Percentiles rank a stretch among this genome's conserved stretches.
These are phyloP conservation scores for Nothobranchius furzeri DNA, from an alignment of 2,113 vertebrate species.

Conservation along the genomic window DNA sequence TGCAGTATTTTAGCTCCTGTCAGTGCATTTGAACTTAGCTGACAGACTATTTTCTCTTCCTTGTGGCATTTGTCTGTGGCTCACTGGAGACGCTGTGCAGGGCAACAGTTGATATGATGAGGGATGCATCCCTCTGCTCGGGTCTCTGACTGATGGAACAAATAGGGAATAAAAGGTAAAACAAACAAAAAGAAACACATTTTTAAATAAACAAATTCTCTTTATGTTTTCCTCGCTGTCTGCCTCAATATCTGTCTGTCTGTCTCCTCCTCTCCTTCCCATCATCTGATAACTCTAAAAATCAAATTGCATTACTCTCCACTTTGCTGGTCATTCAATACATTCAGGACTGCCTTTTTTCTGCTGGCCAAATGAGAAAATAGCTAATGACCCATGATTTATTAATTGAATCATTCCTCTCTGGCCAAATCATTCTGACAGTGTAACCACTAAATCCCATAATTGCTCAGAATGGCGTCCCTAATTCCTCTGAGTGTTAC, in stretches of 20 bases:
- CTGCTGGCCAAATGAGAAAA: constrained; percentile 49
- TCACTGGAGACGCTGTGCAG: constrained; percentile 35
- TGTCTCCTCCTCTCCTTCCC: constrained; percentile 7
- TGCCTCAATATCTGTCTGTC: constrained; percentile 10
- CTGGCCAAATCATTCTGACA: constrained; percentile 74
- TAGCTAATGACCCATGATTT: constrained; percentile 72
- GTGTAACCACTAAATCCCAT: constrained; percentile 68
- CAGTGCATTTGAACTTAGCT: constrained; percentile 36
- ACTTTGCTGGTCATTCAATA: constrained; percentile 67
- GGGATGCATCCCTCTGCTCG: constrained; percentile 24
- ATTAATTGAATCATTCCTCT: constrained; percentile 76
- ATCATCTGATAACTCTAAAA: constrained; percentile 58
- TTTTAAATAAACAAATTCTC: constrained; percentile 15
- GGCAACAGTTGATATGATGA: constrained; percentile 43
- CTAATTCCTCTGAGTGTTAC: constrained; percentile 46
- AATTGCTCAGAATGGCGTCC: constrained; percentile 66
- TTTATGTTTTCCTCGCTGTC: constrained; percentile 16
- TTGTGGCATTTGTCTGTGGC: constrained; percentile 38
- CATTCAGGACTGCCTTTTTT: constrained; percentile 46
- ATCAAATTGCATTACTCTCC: constrained; percentile 72
- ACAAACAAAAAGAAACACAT: constrained; percentile 14
- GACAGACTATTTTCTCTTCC: constrained; percentile 52
- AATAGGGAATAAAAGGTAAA: background rate
- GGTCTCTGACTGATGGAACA: constrained; percentile 12
- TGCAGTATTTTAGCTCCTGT: constrained; percentile 20